phyloP scores from a whole-genome alignment of 2,113 vertebrate genomes.

The Dinomys branickii region DNA sequence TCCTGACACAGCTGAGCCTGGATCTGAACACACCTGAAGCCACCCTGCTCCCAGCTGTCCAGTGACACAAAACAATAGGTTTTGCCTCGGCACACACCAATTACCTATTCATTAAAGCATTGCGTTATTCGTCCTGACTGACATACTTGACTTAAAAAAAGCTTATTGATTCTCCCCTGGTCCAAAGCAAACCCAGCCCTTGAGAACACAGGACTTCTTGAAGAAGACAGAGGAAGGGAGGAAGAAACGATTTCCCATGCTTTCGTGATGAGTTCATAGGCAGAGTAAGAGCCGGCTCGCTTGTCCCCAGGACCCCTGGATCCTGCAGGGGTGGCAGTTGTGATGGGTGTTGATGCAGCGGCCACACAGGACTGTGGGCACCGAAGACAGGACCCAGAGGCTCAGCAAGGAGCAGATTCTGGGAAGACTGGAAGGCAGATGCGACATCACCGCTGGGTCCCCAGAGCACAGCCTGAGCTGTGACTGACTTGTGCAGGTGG shows the following conservation, averaged over 20 bases:
- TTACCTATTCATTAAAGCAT: background rate
- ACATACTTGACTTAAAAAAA: background rate
- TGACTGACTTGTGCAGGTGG: background rate
- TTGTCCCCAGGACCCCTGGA: background rate
- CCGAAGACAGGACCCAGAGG: background rate
- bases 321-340: background rate
- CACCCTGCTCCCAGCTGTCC: background rate
- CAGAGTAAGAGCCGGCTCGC: background rate
- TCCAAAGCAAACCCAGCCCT: background rate
- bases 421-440: background rate
- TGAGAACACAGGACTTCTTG: background rate
- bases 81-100: background rate
- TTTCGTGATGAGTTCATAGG: background rate
- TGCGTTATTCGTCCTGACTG: background rate
- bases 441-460: background rate
- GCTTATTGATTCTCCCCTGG: background rate
- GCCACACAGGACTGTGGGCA: background rate
- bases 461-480: background rate
- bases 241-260: background rate
- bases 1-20: background rate
- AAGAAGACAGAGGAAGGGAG: background rate
- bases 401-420: background rate
- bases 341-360: too few species aligned
- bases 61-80: background rate
- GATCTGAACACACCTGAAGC: background rate